Conservation (phyloP, 2,888 invertebrate genomes). For the Acrobasis suavella region DNA sequence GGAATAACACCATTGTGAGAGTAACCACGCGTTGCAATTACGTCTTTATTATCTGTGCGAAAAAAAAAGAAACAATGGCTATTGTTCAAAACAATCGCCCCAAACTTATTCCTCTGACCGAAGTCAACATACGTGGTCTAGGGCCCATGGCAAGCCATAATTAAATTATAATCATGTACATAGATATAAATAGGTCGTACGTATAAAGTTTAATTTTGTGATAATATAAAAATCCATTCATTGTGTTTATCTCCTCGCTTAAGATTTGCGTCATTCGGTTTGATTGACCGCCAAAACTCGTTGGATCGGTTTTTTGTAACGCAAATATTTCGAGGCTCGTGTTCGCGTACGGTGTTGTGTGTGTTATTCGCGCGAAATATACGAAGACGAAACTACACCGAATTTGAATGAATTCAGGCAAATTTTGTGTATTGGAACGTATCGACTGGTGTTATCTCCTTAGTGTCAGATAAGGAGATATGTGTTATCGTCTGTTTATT, state of each 20-base stretch:
- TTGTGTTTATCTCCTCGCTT: conserved; percentile 45
- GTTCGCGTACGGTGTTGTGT: conserved; percentile 46
- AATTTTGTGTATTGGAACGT: conserved; percentile 36
- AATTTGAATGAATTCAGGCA: conserved; percentile 30
- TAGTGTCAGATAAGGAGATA: conserved; percentile 39
- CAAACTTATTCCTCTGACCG: conserved; percentile 63
- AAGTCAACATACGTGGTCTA: conserved; percentile 53
- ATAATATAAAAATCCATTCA: conserved; percentile 7
- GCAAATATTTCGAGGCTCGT: conserved; percentile 68
- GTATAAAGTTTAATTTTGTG: not conserved
- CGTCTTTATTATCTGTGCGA: conserved; percentile 58
- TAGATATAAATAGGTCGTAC: not conserved
- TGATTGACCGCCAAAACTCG: conserved; percentile 66
- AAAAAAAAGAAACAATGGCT: conserved; percentile 74
- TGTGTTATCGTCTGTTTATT: conserved; percentile 52
- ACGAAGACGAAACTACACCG: conserved; percentile 41
- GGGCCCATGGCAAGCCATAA: conserved; percentile 23
- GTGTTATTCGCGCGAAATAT: conserved; percentile 42
- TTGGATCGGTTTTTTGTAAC: conserved; percentile 64
- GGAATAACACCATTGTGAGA: conserved; percentile 44
- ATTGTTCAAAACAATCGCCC: conserved; percentile 68
- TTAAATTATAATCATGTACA: not conserved
- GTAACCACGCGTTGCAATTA: conserved; percentile 46
- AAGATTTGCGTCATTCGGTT: conserved; percentile 65
- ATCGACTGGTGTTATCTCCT: conserved; percentile 55